These are phyloP conservation scores for Subacronicta megacephala DNA, from an alignment of 2,888 invertebrate genomes.

Conservation along the genomic window DNA sequence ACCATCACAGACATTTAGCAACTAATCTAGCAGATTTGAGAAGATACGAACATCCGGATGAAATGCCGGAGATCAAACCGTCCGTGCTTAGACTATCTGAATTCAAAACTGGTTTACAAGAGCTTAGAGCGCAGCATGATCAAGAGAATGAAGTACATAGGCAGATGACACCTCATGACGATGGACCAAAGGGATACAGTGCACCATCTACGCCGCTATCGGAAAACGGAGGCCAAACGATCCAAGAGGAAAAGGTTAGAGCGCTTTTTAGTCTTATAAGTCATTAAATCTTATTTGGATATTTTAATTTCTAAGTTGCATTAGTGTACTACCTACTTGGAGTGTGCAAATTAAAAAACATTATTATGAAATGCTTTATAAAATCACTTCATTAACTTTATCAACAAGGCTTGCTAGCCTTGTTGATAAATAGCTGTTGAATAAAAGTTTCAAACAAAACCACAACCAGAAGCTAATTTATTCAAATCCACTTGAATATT, in stretches of 20 bases:
- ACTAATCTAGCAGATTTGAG: constrained; percentile 84
- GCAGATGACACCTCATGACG: constrained; percentile 85
- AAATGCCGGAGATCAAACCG: constrained; percentile 86
- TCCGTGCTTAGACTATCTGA: constrained; percentile 87
- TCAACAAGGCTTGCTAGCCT: too few relatives aligned
- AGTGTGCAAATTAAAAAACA: too few relatives aligned
- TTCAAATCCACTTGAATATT: constrained; percentile 76
- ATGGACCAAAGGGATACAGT: constrained; percentile 86
- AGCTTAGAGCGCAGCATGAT: constrained; percentile 78
- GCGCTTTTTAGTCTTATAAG: constrained; percentile 26
- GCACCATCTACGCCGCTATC: constrained; percentile 87
- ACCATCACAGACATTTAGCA: constrained; percentile 84
- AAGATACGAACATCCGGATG: constrained; percentile 86
- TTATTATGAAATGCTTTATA: too few relatives aligned
- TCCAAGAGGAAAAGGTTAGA: constrained; percentile 88
- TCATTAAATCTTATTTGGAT: neutral
- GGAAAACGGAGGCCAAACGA: constrained; percentile 84
- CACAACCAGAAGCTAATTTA: constrained; percentile 43
- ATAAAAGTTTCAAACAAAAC: neutral
- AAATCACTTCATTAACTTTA: too few relatives aligned
- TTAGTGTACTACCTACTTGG: neutral
- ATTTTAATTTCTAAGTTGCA: constrained; percentile 31
- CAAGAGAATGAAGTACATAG: constrained; percentile 85
- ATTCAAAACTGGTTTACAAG: constrained; percentile 85
- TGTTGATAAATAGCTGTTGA: neutral